These are phyloP conservation scores for Steinernema scapterisci DNA, from an alignment of 2,888 invertebrate genomes.

Conservation along the genomic window DNA sequence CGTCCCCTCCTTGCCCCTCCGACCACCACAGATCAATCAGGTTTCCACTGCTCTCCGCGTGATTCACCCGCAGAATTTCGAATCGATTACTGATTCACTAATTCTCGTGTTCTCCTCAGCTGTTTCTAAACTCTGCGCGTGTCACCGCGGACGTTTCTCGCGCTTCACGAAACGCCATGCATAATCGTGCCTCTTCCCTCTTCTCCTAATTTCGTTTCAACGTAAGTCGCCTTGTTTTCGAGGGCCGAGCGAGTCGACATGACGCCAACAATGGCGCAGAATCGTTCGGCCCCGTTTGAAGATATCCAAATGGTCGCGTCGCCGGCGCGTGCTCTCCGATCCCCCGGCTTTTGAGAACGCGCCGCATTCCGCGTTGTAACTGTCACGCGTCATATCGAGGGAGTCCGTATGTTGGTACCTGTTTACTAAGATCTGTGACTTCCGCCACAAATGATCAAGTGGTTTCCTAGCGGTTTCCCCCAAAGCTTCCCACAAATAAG, in stretches of 20 bases:
- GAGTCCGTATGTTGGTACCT: background rate
- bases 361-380: too few relatives aligned
- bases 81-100: slow-evolving; percentile 6
- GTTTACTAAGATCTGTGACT: background rate
- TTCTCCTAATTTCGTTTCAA: slow-evolving; percentile 17
- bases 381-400: too few relatives aligned
- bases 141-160: background rate
- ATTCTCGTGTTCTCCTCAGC: slow-evolving; percentile 18
- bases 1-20: background rate
- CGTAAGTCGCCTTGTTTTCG: slow-evolving; percentile 27
- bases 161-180: background rate
- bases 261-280: background rate
- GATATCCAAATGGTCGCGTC: slow-evolving; percentile 6
- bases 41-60: slow-evolving; percentile 12
- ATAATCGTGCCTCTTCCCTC: slow-evolving; percentile 1
- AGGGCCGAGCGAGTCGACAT: background rate
- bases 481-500: background rate
- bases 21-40: background rate
- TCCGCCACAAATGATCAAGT: background rate
- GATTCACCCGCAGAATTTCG: slow-evolving; percentile 13
- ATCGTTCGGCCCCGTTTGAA: background rate
- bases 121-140: background rate
- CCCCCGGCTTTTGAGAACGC: background rate
- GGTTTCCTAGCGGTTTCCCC: background rate
- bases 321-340: background rate